Evolutionary conservation across 64 coral and sea anemone genomes (phyloP), one percentile per base, ranked within the genome.

Genomic region (Stichodactyla mertensii): DNA sequence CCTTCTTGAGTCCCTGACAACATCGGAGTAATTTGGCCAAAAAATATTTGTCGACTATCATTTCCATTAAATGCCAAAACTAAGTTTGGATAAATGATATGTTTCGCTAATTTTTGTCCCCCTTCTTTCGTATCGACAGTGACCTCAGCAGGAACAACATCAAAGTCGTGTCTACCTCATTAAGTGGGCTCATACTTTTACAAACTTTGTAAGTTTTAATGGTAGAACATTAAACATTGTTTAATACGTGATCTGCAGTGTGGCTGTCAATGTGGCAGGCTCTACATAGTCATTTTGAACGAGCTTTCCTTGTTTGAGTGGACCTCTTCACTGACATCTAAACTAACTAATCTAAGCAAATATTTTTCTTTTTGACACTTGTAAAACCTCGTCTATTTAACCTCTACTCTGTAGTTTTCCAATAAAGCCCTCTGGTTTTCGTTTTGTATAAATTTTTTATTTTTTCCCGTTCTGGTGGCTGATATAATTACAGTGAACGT

Each of bases 181-280:
- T 85, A 7, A 15, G 15, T 57, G 60, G 83, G 51, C 83, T 85
- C 18, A 7, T 18, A 45, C 27, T 51, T 58, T 64, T 85, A 24
- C 19, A 59, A 60, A 64, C 60, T 51, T 85, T 85, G 83, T 85
- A 55, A 85, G 83, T 85, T 60, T 61, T 27, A 20, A 20, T 57
- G 52, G 0, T 52, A 7, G 8, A 81, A 55, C 22, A 81, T 81
- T 51, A 16, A 19, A 5, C 6, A 79, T 36, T 2, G 26, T 19
- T 6, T 81, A 51, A 8, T 82, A 11, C 54, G 80, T 82, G 80
- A 51, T 16, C 52, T 82, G 80, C 16, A 55, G 27, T 57, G 80
- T 57, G 15, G 18, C 52, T 57, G 22, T 82, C 52, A 82, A 55
- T 52, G 55, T 52, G 69, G n/a, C 26, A 13, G 69, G 11, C 22